A percentile compares a stretch with the other conserved stretches of the same genome.
These are phyloP conservation scores for Caracal caracal DNA, from an alignment of 2,113 vertebrate genomes.

Conservation along the genomic window DNA sequence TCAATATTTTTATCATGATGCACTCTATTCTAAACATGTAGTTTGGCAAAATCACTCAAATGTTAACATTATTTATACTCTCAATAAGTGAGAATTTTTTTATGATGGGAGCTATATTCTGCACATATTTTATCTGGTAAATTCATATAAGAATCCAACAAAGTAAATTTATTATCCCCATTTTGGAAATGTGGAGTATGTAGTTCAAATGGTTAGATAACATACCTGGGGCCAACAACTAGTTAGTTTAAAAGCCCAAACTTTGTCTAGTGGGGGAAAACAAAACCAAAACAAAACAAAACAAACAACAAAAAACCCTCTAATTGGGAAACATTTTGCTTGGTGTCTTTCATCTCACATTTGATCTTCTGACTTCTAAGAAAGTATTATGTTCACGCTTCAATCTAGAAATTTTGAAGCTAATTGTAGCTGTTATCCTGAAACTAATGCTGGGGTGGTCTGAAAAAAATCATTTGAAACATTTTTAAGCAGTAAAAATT, in stretches of 20 bases:
- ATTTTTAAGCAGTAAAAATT: not conserved
- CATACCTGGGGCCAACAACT: not conserved
- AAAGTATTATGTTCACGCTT: not conserved
- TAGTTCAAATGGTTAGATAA: not conserved
- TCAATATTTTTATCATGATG: not conserved
- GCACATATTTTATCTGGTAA: not conserved
- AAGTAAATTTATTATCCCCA: not conserved
- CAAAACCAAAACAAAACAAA: not conserved
- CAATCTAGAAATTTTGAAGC: not conserved
- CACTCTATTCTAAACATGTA: not conserved
- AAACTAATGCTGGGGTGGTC: not conserved
- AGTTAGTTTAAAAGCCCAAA: not conserved
- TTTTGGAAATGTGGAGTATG: not conserved
- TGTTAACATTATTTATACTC: not conserved
- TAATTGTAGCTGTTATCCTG: not conserved
- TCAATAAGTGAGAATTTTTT: not conserved
- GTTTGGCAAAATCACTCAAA: not conserved
- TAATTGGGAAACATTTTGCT: not conserved
- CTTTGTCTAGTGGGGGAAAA: not conserved
- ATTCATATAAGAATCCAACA: not conserved
- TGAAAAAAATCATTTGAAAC: not conserved
- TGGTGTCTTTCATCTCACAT: not conserved
- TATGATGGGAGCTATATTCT: not conserved
- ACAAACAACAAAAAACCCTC: not conserved
- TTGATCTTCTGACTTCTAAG: not conserved